These are phyloP conservation scores for Denticeps clupeoides DNA, from an alignment of 2,797 vertebrate species.

Conservation along the genomic window DNA sequence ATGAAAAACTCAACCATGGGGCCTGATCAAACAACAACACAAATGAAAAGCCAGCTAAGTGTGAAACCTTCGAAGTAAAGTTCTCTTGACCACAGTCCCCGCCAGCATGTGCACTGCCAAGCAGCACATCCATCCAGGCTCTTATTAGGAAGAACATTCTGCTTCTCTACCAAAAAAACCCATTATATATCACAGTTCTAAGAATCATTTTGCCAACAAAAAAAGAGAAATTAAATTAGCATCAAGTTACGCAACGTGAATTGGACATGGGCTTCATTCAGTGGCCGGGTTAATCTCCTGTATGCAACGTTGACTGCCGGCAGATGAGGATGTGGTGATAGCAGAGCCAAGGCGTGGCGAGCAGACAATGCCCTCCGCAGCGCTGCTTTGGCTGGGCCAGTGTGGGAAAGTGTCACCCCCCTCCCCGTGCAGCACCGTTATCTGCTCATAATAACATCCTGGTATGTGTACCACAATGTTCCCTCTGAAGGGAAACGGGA, in stretches of 20 bases:
- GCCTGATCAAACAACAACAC: constrained; percentile 1
- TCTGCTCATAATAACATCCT: constrained; percentile 43
- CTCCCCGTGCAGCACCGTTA: constrained; percentile 19
- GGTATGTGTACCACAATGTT: constrained; percentile 26
- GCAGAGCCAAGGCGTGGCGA: constrained; percentile 1
- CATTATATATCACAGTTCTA: neutral
- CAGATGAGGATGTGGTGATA: constrained; percentile 8
- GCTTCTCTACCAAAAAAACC: neutral
- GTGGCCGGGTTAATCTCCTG: too few species aligned
- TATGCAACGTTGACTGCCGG: too few species aligned
- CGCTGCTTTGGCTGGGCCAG: constrained; percentile 16
- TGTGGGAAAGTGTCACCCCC: constrained; percentile 32
- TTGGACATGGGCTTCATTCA: too few species aligned
- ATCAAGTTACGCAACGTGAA: neutral
- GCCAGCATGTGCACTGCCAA: too few species aligned
- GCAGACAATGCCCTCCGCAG: constrained; percentile 2
- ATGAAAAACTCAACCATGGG: neutral
- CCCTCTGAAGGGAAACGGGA: constrained; percentile 22
- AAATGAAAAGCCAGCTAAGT: too few species aligned
- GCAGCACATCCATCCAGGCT: too few species aligned
- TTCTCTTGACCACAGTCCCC: too few species aligned
- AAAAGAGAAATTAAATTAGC: constrained; percentile 1
- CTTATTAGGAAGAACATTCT: constrained; percentile 3
- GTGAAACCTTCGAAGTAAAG: too few species aligned
- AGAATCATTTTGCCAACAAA: neutral